These are phyloP conservation scores for Cecropterus lyciades DNA, from an alignment of 1,140 invertebrate species.

Conservation along the genomic window DNA sequence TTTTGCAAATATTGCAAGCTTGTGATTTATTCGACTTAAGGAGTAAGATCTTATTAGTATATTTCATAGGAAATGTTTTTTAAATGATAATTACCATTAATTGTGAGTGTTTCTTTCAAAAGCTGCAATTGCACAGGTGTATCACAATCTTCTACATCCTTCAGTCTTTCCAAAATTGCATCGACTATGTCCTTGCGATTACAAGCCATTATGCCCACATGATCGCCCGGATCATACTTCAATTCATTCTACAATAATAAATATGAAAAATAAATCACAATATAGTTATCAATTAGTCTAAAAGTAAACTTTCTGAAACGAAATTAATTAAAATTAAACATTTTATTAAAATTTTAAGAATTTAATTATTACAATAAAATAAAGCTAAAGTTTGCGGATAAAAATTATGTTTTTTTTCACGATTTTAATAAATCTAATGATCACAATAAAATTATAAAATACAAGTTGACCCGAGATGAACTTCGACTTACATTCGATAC, in stretches of 20 bases:
- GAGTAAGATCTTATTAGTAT: too few species aligned
- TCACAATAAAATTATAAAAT: neutral
- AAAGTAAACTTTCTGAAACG: too few species aligned
- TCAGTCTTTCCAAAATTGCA: conserved; percentile 89
- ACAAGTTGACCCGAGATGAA: too few species aligned
- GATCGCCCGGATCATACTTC: conserved; percentile 95
- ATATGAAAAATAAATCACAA: conserved; percentile 1
- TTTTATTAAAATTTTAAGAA: too few species aligned
- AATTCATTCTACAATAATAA: conserved; percentile 83
- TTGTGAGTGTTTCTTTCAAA: conserved; percentile 93
- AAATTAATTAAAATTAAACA: too few species aligned
- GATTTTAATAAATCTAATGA: too few species aligned
- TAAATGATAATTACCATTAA: conserved; percentile 86
- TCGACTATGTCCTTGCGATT: conserved; percentile 93
- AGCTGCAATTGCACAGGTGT: conserved; percentile 92
- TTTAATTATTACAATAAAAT: too few species aligned
- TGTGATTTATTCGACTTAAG: neutral
- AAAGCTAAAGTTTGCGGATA: too few species aligned
- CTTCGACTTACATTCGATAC: conserved; percentile 74
- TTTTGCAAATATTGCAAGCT: neutral
- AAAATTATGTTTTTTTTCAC: too few species aligned
- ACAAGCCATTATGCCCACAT: conserved; percentile 94
- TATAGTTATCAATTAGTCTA: too few species aligned
- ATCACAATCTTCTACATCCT: conserved; percentile 88
- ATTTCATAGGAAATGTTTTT: neutral